Evolutionary conservation across 2,113 vertebrate species (phyloP).

Genomic region (Amazona guildingii): DNA sequence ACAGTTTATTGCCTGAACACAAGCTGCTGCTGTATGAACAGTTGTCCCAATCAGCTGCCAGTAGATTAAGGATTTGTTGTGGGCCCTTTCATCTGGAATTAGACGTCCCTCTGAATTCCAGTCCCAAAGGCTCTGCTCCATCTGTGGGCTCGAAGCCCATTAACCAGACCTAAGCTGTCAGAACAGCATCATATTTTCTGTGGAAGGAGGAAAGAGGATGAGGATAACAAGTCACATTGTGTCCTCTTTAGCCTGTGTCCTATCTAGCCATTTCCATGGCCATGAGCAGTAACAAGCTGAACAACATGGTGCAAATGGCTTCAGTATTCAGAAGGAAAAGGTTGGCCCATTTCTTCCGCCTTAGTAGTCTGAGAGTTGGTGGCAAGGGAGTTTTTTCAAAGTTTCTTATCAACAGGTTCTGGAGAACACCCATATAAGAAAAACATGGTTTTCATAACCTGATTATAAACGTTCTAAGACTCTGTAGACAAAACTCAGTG

Average conservation of each 20-base stretch:
- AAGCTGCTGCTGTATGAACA: slow-evolving; percentile 24
- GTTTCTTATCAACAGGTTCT: background rate
- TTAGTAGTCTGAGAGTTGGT: background rate
- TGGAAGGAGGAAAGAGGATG: background rate
- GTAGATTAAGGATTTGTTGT: slow-evolving; percentile 51
- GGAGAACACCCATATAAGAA: background rate
- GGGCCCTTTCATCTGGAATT: slow-evolving; percentile 35
- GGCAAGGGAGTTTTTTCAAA: background rate
- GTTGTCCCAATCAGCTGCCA: slow-evolving; percentile 17
- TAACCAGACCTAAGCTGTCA: slow-evolving; percentile 12
- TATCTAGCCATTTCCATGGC: background rate
- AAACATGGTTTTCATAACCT: background rate
- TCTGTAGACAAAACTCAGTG: background rate
- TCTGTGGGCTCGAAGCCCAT: slow-evolving; percentile 29
- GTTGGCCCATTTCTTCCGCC: background rate
- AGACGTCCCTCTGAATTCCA: slow-evolving; percentile 4
- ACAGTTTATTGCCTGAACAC: background rate
- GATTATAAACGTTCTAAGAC: background rate
- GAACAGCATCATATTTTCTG: background rate
- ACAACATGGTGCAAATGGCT: background rate
- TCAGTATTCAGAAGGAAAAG: background rate
- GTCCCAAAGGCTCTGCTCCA: slow-evolving; percentile 12
- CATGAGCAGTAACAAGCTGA: background rate
- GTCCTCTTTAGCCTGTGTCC: background rate
- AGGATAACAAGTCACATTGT: background rate